These are phyloP conservation scores for Lissocephala sabroskyi DNA, from an alignment of 2,888 invertebrate species.

Conservation along the genomic window DNA sequence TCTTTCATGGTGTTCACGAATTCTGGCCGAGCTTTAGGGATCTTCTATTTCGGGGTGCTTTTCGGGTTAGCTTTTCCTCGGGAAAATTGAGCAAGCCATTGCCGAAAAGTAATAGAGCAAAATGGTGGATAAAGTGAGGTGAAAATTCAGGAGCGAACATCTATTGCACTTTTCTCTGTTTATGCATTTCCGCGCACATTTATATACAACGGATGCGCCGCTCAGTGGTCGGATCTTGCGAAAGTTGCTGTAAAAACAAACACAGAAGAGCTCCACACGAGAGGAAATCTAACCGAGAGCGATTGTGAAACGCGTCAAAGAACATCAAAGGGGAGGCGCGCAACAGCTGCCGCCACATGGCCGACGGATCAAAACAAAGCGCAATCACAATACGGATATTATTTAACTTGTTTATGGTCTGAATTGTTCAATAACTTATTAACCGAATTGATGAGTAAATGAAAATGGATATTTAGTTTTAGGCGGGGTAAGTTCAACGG, in stretches of 20 bases:
- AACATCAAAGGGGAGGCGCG: not conserved
- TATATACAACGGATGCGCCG: slow-evolving; percentile 13
- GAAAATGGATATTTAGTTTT: too few species aligned
- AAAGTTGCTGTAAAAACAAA: slow-evolving; percentile 52
- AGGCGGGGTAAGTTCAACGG: too few species aligned
- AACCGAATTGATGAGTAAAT: too few species aligned
- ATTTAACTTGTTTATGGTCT: too few species aligned
- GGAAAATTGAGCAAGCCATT: slow-evolving; percentile 27
- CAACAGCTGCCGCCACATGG: too few species aligned
- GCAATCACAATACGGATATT: too few species aligned
- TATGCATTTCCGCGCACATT: slow-evolving; percentile 34
- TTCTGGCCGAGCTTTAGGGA: slow-evolving; percentile 54
- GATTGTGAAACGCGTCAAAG: slow-evolving; percentile 32
- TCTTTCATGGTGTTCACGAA: slow-evolving; percentile 30
- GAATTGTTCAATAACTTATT: too few species aligned
- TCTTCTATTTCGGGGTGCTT: slow-evolving; percentile 42
- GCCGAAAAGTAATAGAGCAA: not conserved
- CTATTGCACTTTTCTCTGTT: slow-evolving; percentile 39
- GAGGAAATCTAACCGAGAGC: slow-evolving; percentile 8
- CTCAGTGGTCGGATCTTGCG: slow-evolving; percentile 50
- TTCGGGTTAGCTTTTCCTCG: slow-evolving; percentile 31
- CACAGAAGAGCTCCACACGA: not conserved
- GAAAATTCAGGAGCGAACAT: slow-evolving; percentile 23
- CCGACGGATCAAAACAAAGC: too few species aligned
- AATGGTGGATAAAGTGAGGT: slow-evolving; percentile 38